A percentile compares a stretch with the other conserved stretches of the same genome.
Conservation (phyloP, 2,888 invertebrate genomes). For the Mythimna vitellina region DNA sequence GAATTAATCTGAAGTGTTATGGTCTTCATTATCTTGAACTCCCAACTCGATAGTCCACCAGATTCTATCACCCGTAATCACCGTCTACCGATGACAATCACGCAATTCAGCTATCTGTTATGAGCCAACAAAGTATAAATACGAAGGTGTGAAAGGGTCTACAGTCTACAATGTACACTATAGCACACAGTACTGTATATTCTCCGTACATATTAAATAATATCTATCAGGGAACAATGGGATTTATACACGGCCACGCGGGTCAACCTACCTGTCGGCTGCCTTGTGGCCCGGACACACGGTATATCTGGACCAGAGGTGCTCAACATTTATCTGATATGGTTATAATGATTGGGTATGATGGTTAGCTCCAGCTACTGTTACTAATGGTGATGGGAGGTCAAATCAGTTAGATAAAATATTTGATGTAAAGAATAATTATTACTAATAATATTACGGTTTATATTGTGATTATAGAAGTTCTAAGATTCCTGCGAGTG, state of each 20-base stretch:
- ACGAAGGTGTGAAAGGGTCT: slow-evolving; percentile 62
- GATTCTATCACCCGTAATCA: slow-evolving; percentile 13
- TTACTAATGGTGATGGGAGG: neutral
- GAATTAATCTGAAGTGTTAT: too few relatives aligned
- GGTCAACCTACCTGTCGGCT: slow-evolving; percentile 62
- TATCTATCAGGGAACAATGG: slow-evolving; percentile 68
- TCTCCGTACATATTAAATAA: slow-evolving; percentile 66
- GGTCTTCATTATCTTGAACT: neutral
- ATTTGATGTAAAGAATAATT: too few relatives aligned
- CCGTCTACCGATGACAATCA: slow-evolving; percentile 14
- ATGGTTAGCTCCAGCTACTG: neutral
- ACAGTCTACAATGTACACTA: slow-evolving; percentile 33
- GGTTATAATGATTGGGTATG: neutral
- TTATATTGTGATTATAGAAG: too few relatives aligned
- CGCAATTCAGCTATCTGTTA: slow-evolving; percentile 14
- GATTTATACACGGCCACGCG: slow-evolving; percentile 61
- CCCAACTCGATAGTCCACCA: neutral
- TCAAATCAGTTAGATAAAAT: neutral
- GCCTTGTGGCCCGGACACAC: slow-evolving; percentile 44
- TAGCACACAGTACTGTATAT: slow-evolving; percentile 50
- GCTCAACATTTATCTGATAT: slow-evolving; percentile 23
- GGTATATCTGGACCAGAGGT: slow-evolving; percentile 47
- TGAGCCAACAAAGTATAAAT: slow-evolving; percentile 50
- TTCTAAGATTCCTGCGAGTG: too few relatives aligned
- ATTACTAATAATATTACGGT: too few relatives aligned